A percentile compares a stretch with the other conserved stretches of the same genome.
Evolutionary conservation across 2,113 vertebrate genomes (phyloP).

Genomic region (Channa maculata): DNA sequence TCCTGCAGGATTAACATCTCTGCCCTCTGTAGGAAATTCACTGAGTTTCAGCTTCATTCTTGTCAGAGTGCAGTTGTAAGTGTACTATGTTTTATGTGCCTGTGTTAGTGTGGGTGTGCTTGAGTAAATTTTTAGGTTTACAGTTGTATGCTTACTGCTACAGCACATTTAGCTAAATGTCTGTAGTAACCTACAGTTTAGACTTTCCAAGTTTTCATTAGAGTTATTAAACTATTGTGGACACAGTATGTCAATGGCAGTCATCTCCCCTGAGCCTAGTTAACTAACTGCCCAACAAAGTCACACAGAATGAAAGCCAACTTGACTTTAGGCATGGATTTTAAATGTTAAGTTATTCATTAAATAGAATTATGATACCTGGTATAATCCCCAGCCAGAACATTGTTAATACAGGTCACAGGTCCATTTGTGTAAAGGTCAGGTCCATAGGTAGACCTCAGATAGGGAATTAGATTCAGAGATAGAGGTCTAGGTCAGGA

Average conservation of each 20-base stretch:
- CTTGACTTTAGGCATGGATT: conserved; percentile 57
- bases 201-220: conserved; percentile 45
- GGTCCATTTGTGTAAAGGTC: conserved; percentile 75
- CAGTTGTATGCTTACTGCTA: conserved; percentile 3
- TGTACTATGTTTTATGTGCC: conserved; percentile 11
- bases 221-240: conserved; percentile 64
- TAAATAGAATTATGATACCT: conserved; percentile 80
- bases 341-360: conserved; percentile 86
- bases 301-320: conserved; percentile 45
- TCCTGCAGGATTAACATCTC: conserved; percentile 92
- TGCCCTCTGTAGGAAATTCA: conserved; percentile 92
- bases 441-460: conserved; percentile 50
- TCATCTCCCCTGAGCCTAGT: conserved; percentile 60
- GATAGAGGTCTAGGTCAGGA: conserved; percentile 54
- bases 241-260: conserved; percentile 55
- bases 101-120: neutral
- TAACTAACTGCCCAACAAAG: conserved; percentile 56
- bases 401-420: conserved; percentile 75
- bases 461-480: conserved; percentile 36
- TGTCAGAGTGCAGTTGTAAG: conserved; percentile 57
- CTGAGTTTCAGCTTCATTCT: conserved; percentile 86
- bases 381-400: conserved; percentile 55
- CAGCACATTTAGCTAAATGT: conserved; percentile 25
- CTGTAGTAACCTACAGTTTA: conserved; percentile 39
- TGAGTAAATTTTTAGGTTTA: conserved; percentile 23